Evolutionary conservation across 2,888 invertebrate genomes (phyloP).

Genomic region (Cataglyphis altisquamis): DNA sequence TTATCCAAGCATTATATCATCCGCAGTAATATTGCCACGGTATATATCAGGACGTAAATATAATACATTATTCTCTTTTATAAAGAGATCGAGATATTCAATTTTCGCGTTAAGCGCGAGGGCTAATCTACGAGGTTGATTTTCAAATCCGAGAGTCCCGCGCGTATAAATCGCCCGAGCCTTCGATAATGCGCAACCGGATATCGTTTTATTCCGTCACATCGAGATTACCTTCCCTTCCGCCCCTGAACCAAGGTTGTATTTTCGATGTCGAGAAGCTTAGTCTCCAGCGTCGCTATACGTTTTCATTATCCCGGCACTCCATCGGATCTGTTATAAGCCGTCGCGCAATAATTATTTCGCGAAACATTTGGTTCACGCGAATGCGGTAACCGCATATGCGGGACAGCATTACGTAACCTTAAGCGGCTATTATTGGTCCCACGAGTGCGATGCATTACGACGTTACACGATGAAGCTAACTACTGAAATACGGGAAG

Average conservation of each 20-base stretch:
- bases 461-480: slow-evolving; percentile 60
- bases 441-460: slow-evolving; percentile 66
- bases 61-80: slow-evolving; percentile 28
- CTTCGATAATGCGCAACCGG: slow-evolving; percentile 50
- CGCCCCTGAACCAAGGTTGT: neutral
- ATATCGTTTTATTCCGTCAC: slow-evolving; percentile 45
- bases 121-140: slow-evolving; percentile 36
- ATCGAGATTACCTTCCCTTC: slow-evolving; percentile 38
- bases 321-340: slow-evolving; percentile 36
- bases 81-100: slow-evolving; percentile 36
- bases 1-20: slow-evolving; percentile 12
- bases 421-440: slow-evolving; percentile 70
- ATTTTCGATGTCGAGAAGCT: slow-evolving; percentile 22
- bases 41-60: slow-evolving; percentile 2
- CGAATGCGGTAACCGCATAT: slow-evolving; percentile 12
- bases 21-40: neutral
- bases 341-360: slow-evolving; percentile 64
- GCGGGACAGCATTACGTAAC: slow-evolving; percentile 53
- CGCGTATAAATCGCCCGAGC: slow-evolving; percentile 35
- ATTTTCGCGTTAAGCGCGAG: slow-evolving; percentile 30
- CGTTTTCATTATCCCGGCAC: slow-evolving; percentile 38
- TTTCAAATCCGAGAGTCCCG: slow-evolving; percentile 25
- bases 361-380: slow-evolving; percentile 45
- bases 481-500: slow-evolving; percentile 65
- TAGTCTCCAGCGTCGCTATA: slow-evolving; percentile 9